Evolutionary conservation across 2,797 vertebrate species (phyloP).

Genomic region (Brachyalestes nurse): DNA sequence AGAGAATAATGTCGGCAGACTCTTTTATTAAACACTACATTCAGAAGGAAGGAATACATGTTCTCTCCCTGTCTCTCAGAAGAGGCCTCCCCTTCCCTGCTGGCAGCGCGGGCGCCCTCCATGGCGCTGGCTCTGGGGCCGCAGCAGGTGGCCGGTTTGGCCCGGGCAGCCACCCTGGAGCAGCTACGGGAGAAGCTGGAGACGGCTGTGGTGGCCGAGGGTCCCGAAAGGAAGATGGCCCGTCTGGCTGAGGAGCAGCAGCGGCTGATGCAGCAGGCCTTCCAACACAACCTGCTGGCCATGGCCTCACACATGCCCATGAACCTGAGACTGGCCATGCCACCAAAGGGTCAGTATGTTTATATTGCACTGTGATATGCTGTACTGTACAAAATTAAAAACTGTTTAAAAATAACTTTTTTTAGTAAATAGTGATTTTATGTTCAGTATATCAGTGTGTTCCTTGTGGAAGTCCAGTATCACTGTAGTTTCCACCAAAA

Average conservation of each 20-base stretch:
- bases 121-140: conserved; percentile 77
- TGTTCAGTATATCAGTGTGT: too few relatives aligned
- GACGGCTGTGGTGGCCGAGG: conserved; percentile 75
- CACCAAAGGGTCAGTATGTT: conserved; percentile 67
- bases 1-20: background rate
- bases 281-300: conserved; percentile 91
- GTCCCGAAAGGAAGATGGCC: conserved; percentile 86
- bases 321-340: conserved; percentile 73
- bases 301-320: conserved; percentile 84
- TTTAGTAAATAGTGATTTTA: too few relatives aligned
- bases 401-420: too few relatives aligned
- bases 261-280: conserved; percentile 91
- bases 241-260: conserved; percentile 91
- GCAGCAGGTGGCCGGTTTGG: conserved; percentile 80
- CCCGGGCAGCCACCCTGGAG: conserved; percentile 85
- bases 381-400: background rate
- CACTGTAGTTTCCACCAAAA: too few relatives aligned
- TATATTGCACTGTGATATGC: too few relatives aligned
- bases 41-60: too few relatives aligned
- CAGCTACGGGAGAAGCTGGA: conserved; percentile 94
- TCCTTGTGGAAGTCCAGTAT: too few relatives aligned
- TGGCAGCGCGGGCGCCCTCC: conserved; percentile 83
- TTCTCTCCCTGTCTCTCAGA: conserved; percentile 22
- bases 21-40: background rate
- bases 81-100: conserved; percentile 29